phyloP scores from a whole-genome alignment of 2,797 vertebrate genomes.

The Myiothlypis chrysogaster region DNA sequence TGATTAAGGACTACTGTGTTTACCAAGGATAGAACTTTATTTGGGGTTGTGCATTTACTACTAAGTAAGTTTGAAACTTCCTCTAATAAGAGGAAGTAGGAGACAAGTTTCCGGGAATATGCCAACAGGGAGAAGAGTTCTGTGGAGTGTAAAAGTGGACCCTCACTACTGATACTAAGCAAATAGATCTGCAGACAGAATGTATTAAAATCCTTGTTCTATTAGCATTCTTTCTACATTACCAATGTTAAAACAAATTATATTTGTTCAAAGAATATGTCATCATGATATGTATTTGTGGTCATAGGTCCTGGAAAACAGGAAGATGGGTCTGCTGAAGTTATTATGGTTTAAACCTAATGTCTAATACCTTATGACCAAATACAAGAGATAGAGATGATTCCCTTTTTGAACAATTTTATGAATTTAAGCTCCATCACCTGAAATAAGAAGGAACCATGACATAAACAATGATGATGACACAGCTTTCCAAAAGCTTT shows the following conservation, averaged over 20 bases:
- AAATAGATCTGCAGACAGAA: neutral
- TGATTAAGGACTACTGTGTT: neutral
- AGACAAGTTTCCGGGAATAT: neutral
- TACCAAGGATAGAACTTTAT: neutral
- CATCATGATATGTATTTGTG: neutral
- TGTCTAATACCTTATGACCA: neutral
- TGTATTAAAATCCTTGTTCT: neutral
- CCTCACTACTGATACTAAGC: neutral
- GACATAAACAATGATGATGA: neutral
- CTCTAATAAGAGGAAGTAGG: neutral
- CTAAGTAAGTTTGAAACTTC: neutral
- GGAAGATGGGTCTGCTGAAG: neutral
- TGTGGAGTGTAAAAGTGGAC: neutral
- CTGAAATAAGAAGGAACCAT: neutral
- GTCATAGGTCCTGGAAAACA: neutral
- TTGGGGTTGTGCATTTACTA: neutral
- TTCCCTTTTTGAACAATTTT: neutral
- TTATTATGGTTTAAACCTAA: neutral
- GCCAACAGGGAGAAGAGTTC: neutral
- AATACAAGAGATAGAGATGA: neutral
- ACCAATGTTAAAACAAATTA: neutral
- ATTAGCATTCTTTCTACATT: neutral
- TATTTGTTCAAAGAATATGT: neutral
- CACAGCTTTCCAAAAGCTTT: neutral
- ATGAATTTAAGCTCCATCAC: neutral